Conservation (phyloP, 1,140 invertebrate genomes). For the Bacillus rossius region DNA sequence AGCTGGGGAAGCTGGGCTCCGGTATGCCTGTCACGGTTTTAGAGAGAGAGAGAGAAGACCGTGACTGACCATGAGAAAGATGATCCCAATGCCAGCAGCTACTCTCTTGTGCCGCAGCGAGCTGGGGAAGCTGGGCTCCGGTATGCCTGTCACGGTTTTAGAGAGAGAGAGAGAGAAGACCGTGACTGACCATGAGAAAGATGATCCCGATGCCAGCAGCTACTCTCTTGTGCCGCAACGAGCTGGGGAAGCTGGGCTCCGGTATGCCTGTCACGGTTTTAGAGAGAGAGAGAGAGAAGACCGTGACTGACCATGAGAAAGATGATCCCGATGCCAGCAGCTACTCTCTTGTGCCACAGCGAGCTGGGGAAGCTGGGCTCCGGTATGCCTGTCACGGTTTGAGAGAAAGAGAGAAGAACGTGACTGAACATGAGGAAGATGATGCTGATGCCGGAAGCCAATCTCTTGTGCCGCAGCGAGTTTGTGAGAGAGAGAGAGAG, state of each 20-base stretch:
- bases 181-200: slow-evolving; percentile 44
- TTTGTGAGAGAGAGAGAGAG: slow-evolving; percentile 38
- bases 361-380: slow-evolving; percentile 37
- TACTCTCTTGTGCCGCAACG: slow-evolving; percentile 40
- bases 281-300: no score
- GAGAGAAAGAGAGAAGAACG: no score
- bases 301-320: no score
- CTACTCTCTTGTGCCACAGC: no score
- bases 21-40: slow-evolving; percentile 48
- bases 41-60: no score
- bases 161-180: no score
- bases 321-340: slow-evolving; percentile 42
- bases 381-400: no score
- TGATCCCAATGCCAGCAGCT: slow-evolving; percentile 43
- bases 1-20: slow-evolving; percentile 52
- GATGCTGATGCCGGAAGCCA: slow-evolving; percentile 41
- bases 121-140: slow-evolving; percentile 53
- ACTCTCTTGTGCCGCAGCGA: slow-evolving; percentile 41
- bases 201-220: slow-evolving; percentile 44
- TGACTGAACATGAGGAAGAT: slow-evolving; percentile 47
- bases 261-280: slow-evolving; percentile 48
- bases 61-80: slow-evolving; percentile 45
- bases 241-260: slow-evolving; percentile 52
- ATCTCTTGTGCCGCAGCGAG: slow-evolving; percentile 44
- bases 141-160: slow-evolving; percentile 48